These are phyloP conservation scores for Sisyra nigra DNA, from an alignment of 2,888 invertebrate species.

Conservation along the genomic window DNA sequence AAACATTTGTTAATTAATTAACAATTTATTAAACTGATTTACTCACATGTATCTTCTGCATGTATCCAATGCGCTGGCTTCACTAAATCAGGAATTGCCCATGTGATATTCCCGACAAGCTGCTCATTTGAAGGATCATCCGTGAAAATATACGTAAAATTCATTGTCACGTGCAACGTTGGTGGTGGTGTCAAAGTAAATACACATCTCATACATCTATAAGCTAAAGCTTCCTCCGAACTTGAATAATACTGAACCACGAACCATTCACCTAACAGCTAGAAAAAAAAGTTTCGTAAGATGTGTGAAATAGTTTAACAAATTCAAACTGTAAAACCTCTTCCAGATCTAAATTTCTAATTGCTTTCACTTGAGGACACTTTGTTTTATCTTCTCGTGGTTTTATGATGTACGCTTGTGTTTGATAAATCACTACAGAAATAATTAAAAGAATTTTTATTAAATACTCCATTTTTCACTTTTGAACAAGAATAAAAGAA, in stretches of 20 bases:
- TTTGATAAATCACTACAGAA: too few relatives aligned
- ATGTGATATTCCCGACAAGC: slow-evolving; percentile 72
- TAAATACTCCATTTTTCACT: too few relatives aligned
- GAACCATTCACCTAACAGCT: slow-evolving; percentile 74
- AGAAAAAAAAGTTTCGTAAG: neutral
- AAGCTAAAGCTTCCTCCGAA: slow-evolving; percentile 70
- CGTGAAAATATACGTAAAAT: slow-evolving; percentile 72
- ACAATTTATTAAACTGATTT: neutral
- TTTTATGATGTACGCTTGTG: slow-evolving; percentile 13
- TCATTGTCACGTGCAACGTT: slow-evolving; percentile 55
- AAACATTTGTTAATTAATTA: too few relatives aligned
- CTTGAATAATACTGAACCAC: slow-evolving; percentile 81
- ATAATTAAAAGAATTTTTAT: too few relatives aligned
- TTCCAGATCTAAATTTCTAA: slow-evolving; percentile 61
- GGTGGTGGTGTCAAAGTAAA: slow-evolving; percentile 35
- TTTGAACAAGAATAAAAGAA: too few relatives aligned
- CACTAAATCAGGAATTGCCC: slow-evolving; percentile 57
- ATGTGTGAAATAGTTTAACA: neutral
- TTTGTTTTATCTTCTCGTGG: slow-evolving; percentile 46
- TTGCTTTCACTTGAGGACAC: slow-evolving; percentile 63
- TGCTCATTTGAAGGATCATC: slow-evolving; percentile 71
- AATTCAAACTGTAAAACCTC: slow-evolving; percentile 29
- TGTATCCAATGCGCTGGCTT: slow-evolving; percentile 77
- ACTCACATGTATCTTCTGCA: slow-evolving; percentile 67
- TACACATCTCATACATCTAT: slow-evolving; percentile 71